These are phyloP conservation scores for Drosophila suboccidentalis DNA, from an alignment of 2,888 invertebrate genomes.

Conservation along the genomic window DNA sequence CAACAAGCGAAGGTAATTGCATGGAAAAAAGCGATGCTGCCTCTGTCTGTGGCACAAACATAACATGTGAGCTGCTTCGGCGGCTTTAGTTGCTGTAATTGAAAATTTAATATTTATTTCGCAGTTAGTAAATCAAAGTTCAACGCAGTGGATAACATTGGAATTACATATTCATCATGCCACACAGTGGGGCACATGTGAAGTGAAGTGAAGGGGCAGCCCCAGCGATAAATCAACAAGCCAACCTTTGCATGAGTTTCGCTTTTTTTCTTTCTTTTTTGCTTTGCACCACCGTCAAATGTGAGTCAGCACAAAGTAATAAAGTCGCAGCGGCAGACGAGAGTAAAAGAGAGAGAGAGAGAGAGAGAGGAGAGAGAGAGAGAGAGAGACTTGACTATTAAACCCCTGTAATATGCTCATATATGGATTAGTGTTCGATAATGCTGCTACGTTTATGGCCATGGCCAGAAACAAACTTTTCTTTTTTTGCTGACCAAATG, in stretches of 20 bases:
- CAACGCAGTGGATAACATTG: slow-evolving; percentile 70
- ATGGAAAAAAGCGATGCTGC: slow-evolving; percentile 68
- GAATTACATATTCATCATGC: slow-evolving; percentile 79
- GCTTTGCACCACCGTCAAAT: slow-evolving; percentile 18
- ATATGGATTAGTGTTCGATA: slow-evolving; percentile 77
- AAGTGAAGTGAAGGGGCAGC: slow-evolving; percentile 33
- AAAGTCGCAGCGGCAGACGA: slow-evolving; percentile 55
- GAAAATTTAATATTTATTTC: slow-evolving; percentile 81
- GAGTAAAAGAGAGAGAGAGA: neutral
- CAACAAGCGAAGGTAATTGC: slow-evolving; percentile 70
- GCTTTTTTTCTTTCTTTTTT: slow-evolving; percentile 39
- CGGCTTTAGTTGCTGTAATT: slow-evolving; percentile 60
- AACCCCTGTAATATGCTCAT: slow-evolving; percentile 57
- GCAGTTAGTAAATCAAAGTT: slow-evolving; percentile 81
- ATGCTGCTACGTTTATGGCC: slow-evolving; percentile 40
- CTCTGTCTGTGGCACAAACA: slow-evolving; percentile 15
- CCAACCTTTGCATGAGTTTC: slow-evolving; percentile 78
- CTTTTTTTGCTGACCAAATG: slow-evolving; percentile 44
- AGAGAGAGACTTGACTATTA: slow-evolving; percentile 46
- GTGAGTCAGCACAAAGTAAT: slow-evolving; percentile 77
- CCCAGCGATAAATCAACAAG: slow-evolving; percentile 74
- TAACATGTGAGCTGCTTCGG: slow-evolving; percentile 22
- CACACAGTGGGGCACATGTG: slow-evolving; percentile 54
- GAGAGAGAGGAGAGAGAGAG: neutral
- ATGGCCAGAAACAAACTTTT: slow-evolving; percentile 3